These are phyloP conservation scores for Cyanocitta stelleri DNA, from an alignment of 2,113 vertebrate species.

Conservation along the genomic window DNA sequence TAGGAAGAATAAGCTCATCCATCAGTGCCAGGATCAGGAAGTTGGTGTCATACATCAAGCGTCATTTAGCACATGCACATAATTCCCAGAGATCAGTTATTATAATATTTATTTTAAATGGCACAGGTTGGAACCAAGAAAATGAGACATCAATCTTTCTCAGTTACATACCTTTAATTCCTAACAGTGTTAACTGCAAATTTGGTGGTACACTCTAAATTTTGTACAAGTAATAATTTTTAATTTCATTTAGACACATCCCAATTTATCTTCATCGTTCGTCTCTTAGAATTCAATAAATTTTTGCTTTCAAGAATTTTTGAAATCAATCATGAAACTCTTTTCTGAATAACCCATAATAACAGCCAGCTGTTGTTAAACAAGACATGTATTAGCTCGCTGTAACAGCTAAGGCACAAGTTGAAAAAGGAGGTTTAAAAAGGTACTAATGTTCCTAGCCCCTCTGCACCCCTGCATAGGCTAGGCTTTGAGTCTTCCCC, in stretches of 20 bases:
- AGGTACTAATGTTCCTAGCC: neutral
- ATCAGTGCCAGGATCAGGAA: conserved; percentile 61
- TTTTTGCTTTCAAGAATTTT: neutral
- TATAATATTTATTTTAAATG: conserved; percentile 69
- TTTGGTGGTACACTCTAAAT: conserved; percentile 16
- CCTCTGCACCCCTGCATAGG: neutral
- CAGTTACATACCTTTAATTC: conserved; percentile 59
- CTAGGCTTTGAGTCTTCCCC: neutral
- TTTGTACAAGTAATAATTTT: conserved; percentile 64
- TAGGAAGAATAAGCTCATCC: conserved; percentile 50
- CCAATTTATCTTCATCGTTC: conserved; percentile 60
- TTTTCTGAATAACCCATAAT: conserved; percentile 28
- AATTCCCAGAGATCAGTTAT: conserved; percentile 68
- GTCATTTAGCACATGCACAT: conserved; percentile 48
- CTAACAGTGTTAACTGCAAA: conserved; percentile 31
- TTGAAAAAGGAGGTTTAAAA: neutral
- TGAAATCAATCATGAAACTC: conserved; percentile 17
- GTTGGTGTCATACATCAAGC: conserved; percentile 40
- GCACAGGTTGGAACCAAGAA: conserved; percentile 27
- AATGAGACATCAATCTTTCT: conserved; percentile 68
- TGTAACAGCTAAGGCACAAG: neutral
- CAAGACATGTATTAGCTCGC: neutral
- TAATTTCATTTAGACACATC: conserved; percentile 61
- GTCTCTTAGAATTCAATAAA: conserved; percentile 27
- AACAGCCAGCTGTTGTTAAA: conserved; percentile 8